These are phyloP conservation scores for Xestia c-nigrum DNA, from an alignment of 2,888 invertebrate genomes.

Conservation along the genomic window DNA sequence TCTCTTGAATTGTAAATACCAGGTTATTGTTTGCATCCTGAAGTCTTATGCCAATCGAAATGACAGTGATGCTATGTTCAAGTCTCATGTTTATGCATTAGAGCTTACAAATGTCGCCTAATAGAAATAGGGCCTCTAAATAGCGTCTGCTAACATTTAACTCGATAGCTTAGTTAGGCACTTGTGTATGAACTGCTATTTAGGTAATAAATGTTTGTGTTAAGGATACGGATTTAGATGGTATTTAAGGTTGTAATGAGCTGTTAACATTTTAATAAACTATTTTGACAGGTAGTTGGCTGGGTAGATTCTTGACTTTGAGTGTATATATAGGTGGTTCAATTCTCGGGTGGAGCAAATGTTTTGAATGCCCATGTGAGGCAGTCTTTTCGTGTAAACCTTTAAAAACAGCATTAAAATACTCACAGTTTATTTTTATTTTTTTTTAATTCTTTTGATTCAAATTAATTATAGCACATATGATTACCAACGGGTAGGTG, in stretches of 20 bases:
- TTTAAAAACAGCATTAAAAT: too few relatives aligned
- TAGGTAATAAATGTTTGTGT: conserved; percentile 20
- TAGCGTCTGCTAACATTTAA: conserved; percentile 55
- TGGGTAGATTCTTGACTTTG: too few relatives aligned
- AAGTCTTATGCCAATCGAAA: neutral
- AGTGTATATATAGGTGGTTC: too few relatives aligned
- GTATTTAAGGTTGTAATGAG: conserved; percentile 12
- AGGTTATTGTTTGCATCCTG: neutral
- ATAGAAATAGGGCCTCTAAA: conserved; percentile 42
- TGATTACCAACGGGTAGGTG: too few relatives aligned
- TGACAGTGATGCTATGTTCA: conserved; percentile 21
- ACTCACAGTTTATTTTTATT: too few relatives aligned
- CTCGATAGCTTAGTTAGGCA: neutral
- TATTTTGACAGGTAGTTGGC: neutral
- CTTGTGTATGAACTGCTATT: conserved; percentile 27
- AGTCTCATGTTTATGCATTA: conserved; percentile 45
- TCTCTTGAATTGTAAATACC: too few relatives aligned
- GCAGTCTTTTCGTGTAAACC: too few relatives aligned
- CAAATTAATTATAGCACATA: too few relatives aligned
- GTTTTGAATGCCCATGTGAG: too few relatives aligned
- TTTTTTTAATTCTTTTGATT: too few relatives aligned
- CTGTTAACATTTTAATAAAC: neutral
- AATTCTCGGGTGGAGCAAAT: too few relatives aligned
- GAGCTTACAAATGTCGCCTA: conserved; percentile 51
- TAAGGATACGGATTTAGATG: conserved; percentile 26